Conservation (phyloP, 2,797 vertebrate species). For the Chrysocyon brachyurus region DNA sequence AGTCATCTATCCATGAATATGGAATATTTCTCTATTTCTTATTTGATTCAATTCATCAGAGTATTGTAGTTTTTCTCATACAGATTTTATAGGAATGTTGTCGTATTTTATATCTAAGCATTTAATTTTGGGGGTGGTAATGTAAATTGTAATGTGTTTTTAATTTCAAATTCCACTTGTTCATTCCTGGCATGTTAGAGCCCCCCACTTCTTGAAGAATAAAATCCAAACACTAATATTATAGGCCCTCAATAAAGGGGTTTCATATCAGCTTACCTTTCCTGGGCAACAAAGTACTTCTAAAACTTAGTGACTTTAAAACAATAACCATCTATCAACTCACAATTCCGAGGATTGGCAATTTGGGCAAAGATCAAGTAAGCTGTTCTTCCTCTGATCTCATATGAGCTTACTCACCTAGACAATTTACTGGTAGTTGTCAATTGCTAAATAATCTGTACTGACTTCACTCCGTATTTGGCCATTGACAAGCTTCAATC, state of each 20-base stretch:
- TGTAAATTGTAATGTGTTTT: neutral
- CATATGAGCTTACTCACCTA: neutral
- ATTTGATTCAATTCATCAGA: neutral
- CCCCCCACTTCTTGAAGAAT: neutral
- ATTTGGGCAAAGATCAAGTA: neutral
- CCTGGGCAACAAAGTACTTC: neutral
- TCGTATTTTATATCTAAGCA: neutral
- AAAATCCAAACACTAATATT: neutral
- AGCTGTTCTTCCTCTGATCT: neutral
- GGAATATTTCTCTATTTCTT: neutral
- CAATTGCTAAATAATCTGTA: neutral
- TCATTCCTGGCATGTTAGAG: neutral
- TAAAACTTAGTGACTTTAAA: neutral
- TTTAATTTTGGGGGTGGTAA: neutral
- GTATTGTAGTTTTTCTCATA: neutral
- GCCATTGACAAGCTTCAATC: neutral
- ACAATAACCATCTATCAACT: neutral
- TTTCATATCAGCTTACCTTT: neutral
- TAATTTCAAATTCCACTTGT: neutral
- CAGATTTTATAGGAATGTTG: neutral
- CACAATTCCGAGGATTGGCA: neutral
- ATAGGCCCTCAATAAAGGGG: neutral
- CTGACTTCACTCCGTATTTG: neutral
- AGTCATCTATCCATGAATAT: neutral
- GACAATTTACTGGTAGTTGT: neutral